phyloP scores from a whole-genome alignment of 2,797 vertebrate genomes.

The Zenarchopterus dispar region DNA sequence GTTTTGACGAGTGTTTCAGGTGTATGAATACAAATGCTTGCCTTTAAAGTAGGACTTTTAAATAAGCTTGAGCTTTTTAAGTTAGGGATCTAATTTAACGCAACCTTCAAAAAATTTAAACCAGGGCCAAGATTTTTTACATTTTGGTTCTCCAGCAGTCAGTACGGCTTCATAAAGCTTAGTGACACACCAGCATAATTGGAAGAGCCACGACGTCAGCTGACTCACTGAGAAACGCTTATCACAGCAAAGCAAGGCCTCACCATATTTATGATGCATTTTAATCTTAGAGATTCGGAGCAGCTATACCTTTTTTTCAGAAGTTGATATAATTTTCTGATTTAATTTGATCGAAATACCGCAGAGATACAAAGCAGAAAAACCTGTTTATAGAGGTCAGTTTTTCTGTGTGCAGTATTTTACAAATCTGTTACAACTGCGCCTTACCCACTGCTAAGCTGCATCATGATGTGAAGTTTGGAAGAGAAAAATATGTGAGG shows the following conservation, averaged over 20 bases:
- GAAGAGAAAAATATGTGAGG: too few species aligned
- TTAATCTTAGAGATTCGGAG: neutral
- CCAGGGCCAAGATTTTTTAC: neutral
- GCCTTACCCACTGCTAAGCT: too few species aligned
- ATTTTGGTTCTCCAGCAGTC: neutral
- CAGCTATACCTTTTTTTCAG: neutral
- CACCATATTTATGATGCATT: neutral
- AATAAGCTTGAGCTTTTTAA: neutral
- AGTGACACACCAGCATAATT: neutral
- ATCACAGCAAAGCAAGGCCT: neutral
- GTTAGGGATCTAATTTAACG: neutral
- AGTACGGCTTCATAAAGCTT: too few species aligned
- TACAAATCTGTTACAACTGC: too few species aligned
- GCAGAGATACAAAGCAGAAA: too few species aligned
- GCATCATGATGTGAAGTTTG: too few species aligned
- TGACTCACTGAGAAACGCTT: neutral
- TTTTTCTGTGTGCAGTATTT: too few species aligned
- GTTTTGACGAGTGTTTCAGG: too few species aligned
- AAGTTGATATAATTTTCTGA: neutral
- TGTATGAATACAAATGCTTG: too few species aligned
- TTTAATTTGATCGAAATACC: too few species aligned
- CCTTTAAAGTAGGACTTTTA: too few species aligned
- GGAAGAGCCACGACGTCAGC: neutral
- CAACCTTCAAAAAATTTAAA: neutral
- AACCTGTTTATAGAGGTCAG: too few species aligned